Percentiles rank a stretch among this genome's conserved stretches.
phyloP scores from a whole-genome alignment of 2,888 invertebrate genomes.

The Tryphoninae sp. region DNA sequence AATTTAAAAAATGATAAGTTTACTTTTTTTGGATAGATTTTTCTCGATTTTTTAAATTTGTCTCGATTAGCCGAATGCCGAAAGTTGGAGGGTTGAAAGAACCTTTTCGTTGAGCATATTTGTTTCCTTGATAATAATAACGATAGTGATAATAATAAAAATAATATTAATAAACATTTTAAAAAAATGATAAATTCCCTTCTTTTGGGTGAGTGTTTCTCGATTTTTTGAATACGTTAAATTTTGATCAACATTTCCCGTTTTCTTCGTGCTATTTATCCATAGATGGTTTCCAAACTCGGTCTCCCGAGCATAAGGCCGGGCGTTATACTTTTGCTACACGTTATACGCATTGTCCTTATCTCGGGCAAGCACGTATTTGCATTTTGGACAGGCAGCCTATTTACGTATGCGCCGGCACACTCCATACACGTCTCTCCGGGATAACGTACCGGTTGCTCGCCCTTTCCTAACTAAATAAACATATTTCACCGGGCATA shows the following conservation, averaged over 20 bases:
- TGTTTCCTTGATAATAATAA: too few relatives aligned
- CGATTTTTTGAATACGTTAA: not conserved
- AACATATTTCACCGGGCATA: slow-evolving; percentile 63
- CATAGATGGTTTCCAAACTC: slow-evolving; percentile 41
- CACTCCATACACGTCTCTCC: slow-evolving; percentile 73
- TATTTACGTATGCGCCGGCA: slow-evolving; percentile 79
- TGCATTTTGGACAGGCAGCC: slow-evolving; percentile 73
- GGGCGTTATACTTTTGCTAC: slow-evolving; percentile 29
- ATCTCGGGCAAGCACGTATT: slow-evolving; percentile 77
- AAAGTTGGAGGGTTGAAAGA: too few relatives aligned
- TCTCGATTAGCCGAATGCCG: not conserved
- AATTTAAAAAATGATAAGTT: not conserved
- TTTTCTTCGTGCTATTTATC: slow-evolving; percentile 16
- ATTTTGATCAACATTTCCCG: slow-evolving; percentile 26
- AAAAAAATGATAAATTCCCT: too few relatives aligned
- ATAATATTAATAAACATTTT: too few relatives aligned
- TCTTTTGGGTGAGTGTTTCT: too few relatives aligned
- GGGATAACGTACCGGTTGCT: slow-evolving; percentile 61
- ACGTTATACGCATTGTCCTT: slow-evolving; percentile 67
- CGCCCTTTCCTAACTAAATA: slow-evolving; percentile 72
- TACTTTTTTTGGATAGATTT: not conserved
- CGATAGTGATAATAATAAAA: too few relatives aligned
- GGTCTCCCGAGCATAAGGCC: slow-evolving; percentile 19
- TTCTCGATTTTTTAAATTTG: not conserved
- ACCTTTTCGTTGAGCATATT: not conserved